These are phyloP conservation scores for Meloidogyne exigua DNA, from an alignment of 1,140 invertebrate species.

Conservation along the genomic window DNA sequence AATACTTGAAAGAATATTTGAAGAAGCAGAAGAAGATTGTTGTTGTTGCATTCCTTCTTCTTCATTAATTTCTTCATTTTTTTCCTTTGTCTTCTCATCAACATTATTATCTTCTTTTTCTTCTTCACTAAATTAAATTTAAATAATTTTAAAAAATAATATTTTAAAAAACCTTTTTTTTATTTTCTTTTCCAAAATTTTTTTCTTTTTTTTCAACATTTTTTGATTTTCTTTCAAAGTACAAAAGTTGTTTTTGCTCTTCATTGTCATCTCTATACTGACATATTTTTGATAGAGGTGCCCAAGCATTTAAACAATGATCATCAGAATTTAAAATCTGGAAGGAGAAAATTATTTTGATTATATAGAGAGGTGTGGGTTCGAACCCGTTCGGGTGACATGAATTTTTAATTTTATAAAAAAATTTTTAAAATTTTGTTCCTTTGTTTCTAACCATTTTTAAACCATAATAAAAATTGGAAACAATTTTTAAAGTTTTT, in stretches of 20 bases:
- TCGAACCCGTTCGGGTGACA: not conserved
- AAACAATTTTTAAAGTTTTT: too few species aligned
- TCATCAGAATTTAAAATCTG: slow-evolving; percentile 83
- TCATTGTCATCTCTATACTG: slow-evolving; percentile 74
- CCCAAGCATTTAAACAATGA: slow-evolving; percentile 89
- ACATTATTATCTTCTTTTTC: not conserved
- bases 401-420: not conserved
- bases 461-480: too few species aligned
- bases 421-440: not conserved
- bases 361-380: not conserved
- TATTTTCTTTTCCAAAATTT: slow-evolving; percentile 69
- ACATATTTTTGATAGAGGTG: slow-evolving; percentile 83
- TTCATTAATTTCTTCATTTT: not conserved
- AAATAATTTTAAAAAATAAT: not conserved
- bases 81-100: not conserved
- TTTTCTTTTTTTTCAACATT: slow-evolving; percentile 76
- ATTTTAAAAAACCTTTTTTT: not conserved
- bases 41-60: not conserved
- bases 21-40: too few species aligned
- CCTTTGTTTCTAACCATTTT: too few species aligned
- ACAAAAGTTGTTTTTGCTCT: slow-evolving; percentile 77
- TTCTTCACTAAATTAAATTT: not conserved
- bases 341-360: not conserved
- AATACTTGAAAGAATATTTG: too few species aligned
- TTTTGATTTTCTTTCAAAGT: slow-evolving; percentile 74